Evolutionary conservation across 2,888 invertebrate species (phyloP), one percentile per base, ranked within the genome.

Genomic region (Drosophila macrospina): DNA sequence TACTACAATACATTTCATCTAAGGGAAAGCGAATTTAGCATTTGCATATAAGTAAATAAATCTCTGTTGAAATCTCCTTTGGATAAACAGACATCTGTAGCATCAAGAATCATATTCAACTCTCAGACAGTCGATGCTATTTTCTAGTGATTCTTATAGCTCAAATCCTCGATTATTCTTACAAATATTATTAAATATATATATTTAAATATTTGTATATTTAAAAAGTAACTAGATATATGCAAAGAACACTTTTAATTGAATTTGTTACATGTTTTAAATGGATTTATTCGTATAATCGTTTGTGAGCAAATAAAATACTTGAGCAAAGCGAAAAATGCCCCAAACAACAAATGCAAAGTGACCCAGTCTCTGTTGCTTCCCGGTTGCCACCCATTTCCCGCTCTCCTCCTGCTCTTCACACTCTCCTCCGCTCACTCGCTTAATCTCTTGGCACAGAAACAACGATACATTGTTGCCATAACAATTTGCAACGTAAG

Each of bases 401-500:
- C n/a, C n/a, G n/a, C 10, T 24, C n/a, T 13, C 20, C 10, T 2
- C 10, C 5, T 11, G n/a, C n/a, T n/a, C n/a, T 5, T 28, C 4
- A 6, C 1, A 8, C 7, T 37, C 7, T 11, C n/a, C n/a, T 30
- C 3, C 13, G 5, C 5, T 5, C 20, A 37, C 10, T 51, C 26
- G 5, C 10, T 36, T 6, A 45, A 8, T 20, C 44, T 37, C 37
- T 32, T 24, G 20, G 36, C 50, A 26, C 30, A 41, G 47, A 15
- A 13, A 50, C 30, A 16, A 47, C 52, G 24, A 55, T 54, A 63
- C 69, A 68, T 66, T 64, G 71, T 87, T 80, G 65, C 66, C 71
- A 82, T 74, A 79, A 71, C 71, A 70, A 70, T 74, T 86, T 80
- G 48, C 59, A 69, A 74, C 37, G 37, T 59, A 66, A 71, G 57